Conservation (phyloP, 2,113 vertebrate species). For the Neopipo cinnamomea region DNA sequence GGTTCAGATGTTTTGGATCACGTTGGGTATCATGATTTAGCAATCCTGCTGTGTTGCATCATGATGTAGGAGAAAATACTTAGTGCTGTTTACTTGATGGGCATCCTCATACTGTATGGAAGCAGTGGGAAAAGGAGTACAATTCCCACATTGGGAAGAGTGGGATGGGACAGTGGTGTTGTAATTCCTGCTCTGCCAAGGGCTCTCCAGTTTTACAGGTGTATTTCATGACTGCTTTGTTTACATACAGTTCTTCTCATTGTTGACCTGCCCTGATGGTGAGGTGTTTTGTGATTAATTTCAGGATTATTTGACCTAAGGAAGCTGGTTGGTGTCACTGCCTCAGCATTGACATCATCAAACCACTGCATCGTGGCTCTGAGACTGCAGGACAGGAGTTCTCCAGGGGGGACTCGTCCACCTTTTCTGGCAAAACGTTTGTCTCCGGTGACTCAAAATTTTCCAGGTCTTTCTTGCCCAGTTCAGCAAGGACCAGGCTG, state of each 20-base stretch:
- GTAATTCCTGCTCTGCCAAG: neutral
- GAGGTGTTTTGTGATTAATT: constrained; percentile 22
- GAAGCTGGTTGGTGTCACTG: neutral
- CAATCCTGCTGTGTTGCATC: neutral
- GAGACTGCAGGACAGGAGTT: constrained; percentile 14
- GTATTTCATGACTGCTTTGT: neutral
- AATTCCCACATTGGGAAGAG: fast-evolving
- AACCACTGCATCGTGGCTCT: neutral
- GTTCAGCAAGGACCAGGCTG: neutral
- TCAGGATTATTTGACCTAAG: neutral
- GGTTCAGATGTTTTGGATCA: neutral
- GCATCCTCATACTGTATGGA: fast-evolving
- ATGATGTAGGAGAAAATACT: neutral
- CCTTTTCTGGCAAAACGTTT: neutral
- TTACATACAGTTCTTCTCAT: neutral
- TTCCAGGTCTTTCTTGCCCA: neutral
- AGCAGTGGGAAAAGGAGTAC: neutral
- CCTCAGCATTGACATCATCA: neutral
- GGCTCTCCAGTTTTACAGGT: neutral
- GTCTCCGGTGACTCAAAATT: neutral
- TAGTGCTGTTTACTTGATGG: neutral
- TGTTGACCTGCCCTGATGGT: neutral
- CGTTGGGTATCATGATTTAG: neutral
- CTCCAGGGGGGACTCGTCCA: neutral
- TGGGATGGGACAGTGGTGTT: neutral